These are phyloP conservation scores for Hippocampus comes DNA, from an alignment of 2,113 vertebrate genomes.

Conservation along the genomic window DNA sequence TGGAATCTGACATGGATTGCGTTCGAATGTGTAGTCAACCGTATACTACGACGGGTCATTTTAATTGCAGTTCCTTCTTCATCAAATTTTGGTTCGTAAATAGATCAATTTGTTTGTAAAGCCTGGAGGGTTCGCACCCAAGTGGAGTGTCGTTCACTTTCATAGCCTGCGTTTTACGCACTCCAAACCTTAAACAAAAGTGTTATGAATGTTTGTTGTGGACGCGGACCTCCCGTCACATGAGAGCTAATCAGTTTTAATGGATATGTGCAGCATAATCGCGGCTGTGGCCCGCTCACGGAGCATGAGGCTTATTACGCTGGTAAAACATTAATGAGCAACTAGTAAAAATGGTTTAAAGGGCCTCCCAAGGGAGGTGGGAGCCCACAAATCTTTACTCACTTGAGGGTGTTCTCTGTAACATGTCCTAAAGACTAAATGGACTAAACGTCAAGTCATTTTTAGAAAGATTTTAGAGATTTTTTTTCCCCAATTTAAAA, in stretches of 20 bases:
- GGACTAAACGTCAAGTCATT: background rate
- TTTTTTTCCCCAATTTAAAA: too few species aligned
- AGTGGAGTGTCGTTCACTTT: constrained; percentile 21
- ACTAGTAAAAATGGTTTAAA: constrained; percentile 80
- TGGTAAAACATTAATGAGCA: constrained; percentile 90
- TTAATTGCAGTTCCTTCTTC: constrained; percentile 39
- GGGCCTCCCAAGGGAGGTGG: constrained; percentile 74
- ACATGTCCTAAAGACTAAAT: background rate
- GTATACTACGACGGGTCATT: constrained; percentile 33
- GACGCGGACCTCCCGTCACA: constrained; percentile 57
- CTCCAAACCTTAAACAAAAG: constrained; percentile 56
- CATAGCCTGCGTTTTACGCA: background rate
- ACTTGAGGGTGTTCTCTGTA: constrained; percentile 11
- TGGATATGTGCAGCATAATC: constrained; percentile 85
- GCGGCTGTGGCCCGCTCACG: constrained; percentile 77
- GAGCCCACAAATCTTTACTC: constrained; percentile 19
- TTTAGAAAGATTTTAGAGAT: background rate
- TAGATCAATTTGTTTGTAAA: constrained; percentile 43
- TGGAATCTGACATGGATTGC: too few species aligned
- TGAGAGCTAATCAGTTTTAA: constrained; percentile 87
- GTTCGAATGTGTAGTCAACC: too few species aligned
- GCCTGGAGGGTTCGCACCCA: constrained; percentile 43
- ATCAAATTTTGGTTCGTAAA: constrained; percentile 49
- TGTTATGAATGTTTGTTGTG: constrained; percentile 56
- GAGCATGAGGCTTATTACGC: constrained; percentile 85